Conservation (phyloP, 2,888 invertebrate species). For the Drosophila kuntzei region DNA sequence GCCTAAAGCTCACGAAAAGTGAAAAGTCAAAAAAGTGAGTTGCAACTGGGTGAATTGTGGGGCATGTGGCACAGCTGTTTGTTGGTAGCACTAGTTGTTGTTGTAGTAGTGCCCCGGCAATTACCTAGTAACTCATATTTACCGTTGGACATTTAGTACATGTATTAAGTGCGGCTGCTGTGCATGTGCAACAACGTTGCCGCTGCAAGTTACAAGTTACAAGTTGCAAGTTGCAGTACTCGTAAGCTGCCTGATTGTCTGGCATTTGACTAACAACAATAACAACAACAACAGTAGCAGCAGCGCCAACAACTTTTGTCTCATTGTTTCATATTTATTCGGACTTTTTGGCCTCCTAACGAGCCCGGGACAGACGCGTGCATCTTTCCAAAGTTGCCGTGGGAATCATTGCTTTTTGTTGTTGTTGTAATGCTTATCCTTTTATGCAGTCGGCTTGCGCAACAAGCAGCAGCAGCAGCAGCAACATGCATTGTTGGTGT, state of each 20-base stretch:
- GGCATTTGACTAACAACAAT: conserved; percentile 48
- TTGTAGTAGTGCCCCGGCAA: conserved; percentile 63
- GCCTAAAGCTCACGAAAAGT: conserved; percentile 67
- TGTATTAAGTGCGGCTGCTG: conserved; percentile 72
- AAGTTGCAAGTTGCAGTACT: conserved; percentile 40
- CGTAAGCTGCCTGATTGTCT: conserved; percentile 54
- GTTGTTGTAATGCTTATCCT: conserved; percentile 73
- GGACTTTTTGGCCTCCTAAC: conserved; percentile 71
- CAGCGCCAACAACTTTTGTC: conserved; percentile 61
- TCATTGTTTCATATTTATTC: conserved; percentile 80
- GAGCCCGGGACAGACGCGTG: conserved; percentile 69
- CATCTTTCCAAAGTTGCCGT: conserved; percentile 73
- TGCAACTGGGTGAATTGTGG: conserved; percentile 48
- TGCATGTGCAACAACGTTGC: conserved; percentile 58
- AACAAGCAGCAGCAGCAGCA: conserved; percentile 55
- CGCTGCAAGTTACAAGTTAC: conserved; percentile 23
- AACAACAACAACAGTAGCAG: conserved; percentile 40
- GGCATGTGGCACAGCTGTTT: conserved; percentile 51
- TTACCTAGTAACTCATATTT: conserved; percentile 81
- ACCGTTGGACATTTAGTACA: conserved; percentile 78
- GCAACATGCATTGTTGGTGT: conserved; percentile 34
- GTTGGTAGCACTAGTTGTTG: conserved; percentile 10
- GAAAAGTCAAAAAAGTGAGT: conserved; percentile 72
- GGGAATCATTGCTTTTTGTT: conserved; percentile 59
- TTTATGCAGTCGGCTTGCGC: conserved; percentile 77